Evolutionary conservation across 2,888 invertebrate species (phyloP).

Genomic region (Amblyjoppa fuscipennis): DNA sequence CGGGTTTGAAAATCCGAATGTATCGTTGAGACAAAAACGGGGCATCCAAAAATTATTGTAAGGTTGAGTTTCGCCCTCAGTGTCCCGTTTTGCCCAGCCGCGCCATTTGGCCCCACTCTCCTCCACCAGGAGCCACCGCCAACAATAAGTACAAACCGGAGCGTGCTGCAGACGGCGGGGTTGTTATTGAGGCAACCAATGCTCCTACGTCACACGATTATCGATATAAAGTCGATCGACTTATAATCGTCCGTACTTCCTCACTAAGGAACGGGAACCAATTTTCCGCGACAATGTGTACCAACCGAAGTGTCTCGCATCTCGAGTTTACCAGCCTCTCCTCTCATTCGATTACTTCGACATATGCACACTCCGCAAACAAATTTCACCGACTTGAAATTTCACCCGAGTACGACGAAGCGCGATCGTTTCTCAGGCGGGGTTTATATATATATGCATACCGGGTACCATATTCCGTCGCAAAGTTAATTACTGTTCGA

Average conservation of each 20-base stretch:
- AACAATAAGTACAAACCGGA: too few species aligned
- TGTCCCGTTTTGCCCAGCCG: too few species aligned
- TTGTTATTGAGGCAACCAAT: too few species aligned
- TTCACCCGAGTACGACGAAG: conserved; percentile 11
- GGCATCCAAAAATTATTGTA: too few species aligned
- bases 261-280: not conserved
- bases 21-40: too few species aligned
- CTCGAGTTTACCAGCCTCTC: not conserved
- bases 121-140: too few species aligned
- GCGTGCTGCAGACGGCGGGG: too few species aligned
- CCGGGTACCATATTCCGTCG: conserved; percentile 35
- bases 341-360: conserved; percentile 29
- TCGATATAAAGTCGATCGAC: not conserved
- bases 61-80: too few species aligned
- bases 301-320: conserved; percentile 11
- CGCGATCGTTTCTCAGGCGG: conserved; percentile 31
- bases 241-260: not conserved
- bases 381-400: conserved; percentile 18
- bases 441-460: not conserved
- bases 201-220: not conserved
- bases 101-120: too few species aligned
- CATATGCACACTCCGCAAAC: conserved; percentile 13
- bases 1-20: too few species aligned
- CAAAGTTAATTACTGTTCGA: conserved; percentile 61
- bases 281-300: conserved; percentile 22